phyloP scores from a whole-genome alignment of 30 jellyfish, hydroid and myxozoan genomes.

The Cassiopea xamachana region DNA sequence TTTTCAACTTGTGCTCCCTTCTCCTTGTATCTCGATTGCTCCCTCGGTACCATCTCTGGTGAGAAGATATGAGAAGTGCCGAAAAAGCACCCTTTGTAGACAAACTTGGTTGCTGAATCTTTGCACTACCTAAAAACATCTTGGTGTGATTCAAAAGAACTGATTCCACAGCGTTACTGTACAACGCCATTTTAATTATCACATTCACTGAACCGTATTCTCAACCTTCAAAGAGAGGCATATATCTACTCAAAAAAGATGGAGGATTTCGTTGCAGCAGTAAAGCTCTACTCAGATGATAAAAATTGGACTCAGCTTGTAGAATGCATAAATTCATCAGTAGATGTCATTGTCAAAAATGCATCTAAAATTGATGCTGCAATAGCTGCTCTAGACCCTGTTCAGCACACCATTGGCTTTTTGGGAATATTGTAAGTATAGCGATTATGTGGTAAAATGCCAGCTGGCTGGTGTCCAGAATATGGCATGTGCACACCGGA shows the following conservation, averaged over 20 bases:
- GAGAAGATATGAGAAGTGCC: neutral
- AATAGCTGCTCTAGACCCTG: slow-evolving; percentile 85
- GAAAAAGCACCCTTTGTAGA: neutral
- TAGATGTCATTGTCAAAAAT: slow-evolving; percentile 76
- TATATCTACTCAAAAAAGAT: slow-evolving; percentile 9
- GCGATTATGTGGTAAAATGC: neutral
- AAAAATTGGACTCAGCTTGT: slow-evolving; percentile 87
- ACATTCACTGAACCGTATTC: neutral
- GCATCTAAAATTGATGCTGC: slow-evolving; percentile 93
- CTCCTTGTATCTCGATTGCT: slow-evolving; percentile 86
- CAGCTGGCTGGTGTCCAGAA: neutral
- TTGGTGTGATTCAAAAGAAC: neutral
- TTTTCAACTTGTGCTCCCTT: slow-evolving; percentile 41
- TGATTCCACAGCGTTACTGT: neutral
- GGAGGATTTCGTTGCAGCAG: slow-evolving; percentile 97
- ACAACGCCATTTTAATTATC: slow-evolving; percentile 24
- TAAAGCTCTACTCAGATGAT: slow-evolving; percentile 85
- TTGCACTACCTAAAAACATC: neutral
- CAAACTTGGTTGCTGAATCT: neutral
- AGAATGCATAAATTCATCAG: slow-evolving; percentile 84
- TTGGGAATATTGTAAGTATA: slow-evolving; percentile 78
- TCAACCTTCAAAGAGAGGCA: slow-evolving; percentile 12
- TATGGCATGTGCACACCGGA: neutral
- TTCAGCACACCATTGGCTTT: slow-evolving; percentile 82
- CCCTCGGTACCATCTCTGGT: slow-evolving; percentile 78